Evolutionary conservation across 2,888 invertebrate species (phyloP).

Genomic region (Leptopilina drosophilae): DNA sequence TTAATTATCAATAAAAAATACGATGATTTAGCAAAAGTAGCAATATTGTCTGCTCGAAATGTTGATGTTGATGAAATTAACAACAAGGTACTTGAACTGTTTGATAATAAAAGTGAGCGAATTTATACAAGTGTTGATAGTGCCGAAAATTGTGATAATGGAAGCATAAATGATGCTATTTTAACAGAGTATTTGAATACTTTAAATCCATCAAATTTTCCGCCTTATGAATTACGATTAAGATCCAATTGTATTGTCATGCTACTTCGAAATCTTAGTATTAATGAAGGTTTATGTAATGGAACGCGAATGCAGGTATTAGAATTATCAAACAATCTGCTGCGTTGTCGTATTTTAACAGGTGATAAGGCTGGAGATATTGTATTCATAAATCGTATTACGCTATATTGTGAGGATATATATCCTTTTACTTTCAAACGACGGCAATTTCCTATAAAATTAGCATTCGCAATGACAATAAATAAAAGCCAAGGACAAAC

Average conservation of each 20-base stretch:
- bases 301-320: too few relatives aligned
- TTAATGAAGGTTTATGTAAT: constrained; percentile 40
- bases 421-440: too few relatives aligned
- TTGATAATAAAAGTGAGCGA: constrained; percentile 18
- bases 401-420: too few relatives aligned
- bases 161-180: constrained; percentile 28
- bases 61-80: constrained; percentile 56
- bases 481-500: too few relatives aligned
- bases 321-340: too few relatives aligned
- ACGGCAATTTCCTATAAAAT: too few relatives aligned
- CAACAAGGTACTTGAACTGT: constrained; percentile 41
- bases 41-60: neutral
- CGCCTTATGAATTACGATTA: constrained; percentile 51
- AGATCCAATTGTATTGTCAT: constrained; percentile 50
- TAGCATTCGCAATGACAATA: too few relatives aligned
- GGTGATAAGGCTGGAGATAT: too few relatives aligned
- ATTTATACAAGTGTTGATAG: constrained; percentile 42
- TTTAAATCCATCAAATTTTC: constrained; percentile 48
- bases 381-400: too few relatives aligned
- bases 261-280: constrained; percentile 50
- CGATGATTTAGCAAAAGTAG: too few relatives aligned
- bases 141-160: constrained; percentile 4
- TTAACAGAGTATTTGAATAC: constrained; percentile 45
- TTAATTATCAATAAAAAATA: too few relatives aligned
- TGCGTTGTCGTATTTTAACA: too few relatives aligned